Conservation (phyloP, 2,797 vertebrate species). For the Bradypodion pumilum region DNA sequence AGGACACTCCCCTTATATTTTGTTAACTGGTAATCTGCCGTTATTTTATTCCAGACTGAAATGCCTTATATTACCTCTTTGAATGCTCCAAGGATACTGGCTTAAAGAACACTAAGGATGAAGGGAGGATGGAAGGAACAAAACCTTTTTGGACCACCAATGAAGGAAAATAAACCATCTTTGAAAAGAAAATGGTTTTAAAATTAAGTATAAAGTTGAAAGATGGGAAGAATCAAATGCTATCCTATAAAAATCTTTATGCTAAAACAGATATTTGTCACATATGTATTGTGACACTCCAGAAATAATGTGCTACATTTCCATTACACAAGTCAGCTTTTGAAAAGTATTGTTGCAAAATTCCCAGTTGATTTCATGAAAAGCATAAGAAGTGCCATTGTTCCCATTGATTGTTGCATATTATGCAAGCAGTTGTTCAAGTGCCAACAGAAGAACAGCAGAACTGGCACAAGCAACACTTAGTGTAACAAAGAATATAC, state of each 20-base stretch:
- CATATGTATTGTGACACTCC: not conserved
- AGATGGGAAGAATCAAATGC: constrained; percentile 11
- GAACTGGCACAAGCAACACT: not conserved
- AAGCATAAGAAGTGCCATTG: not conserved
- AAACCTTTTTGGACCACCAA: not conserved
- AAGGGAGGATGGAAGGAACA: not conserved
- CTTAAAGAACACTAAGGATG: not conserved
- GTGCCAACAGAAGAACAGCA: not conserved
- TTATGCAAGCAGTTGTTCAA: not conserved
- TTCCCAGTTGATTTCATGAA: not conserved
- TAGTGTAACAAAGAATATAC: too few relatives aligned
- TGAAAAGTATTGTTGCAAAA: not conserved
- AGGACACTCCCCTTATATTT: constrained; percentile 28
- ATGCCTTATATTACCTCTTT: constrained; percentile 18
- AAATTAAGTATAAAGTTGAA: not conserved
- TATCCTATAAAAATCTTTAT: constrained; percentile 1
- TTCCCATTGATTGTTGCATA: not conserved
- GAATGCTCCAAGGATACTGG: constrained; percentile 22
- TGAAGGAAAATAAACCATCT: not conserved
- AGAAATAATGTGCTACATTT: not conserved
- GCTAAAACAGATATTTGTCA: not conserved
- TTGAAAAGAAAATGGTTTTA: not conserved
- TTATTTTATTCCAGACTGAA: constrained; percentile 46
- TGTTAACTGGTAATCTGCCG: not conserved
- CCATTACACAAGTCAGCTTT: not conserved